A percentile compares a stretch with the other conserved stretches of the same genome.
phyloP scores from a whole-genome alignment of 2,797 vertebrate genomes.

The Prionace glauca region DNA sequence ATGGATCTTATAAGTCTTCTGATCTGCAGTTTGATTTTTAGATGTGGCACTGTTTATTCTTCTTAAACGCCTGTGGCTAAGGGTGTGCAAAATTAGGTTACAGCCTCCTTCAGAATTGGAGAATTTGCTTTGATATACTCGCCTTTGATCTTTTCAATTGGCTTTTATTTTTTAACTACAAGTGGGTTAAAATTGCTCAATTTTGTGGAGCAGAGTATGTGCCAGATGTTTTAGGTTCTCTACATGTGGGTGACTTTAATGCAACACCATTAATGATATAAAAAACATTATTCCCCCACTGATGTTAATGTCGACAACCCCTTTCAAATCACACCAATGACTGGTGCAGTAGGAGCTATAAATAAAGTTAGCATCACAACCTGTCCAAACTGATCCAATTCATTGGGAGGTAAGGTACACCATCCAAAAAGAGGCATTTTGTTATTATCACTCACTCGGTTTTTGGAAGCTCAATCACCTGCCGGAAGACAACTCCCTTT shows the following conservation, averaged over 20 bases:
- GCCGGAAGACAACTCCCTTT: neutral
- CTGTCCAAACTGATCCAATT: neutral
- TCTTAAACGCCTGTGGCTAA: slow-evolving; percentile 18
- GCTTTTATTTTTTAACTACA: slow-evolving; percentile 28
- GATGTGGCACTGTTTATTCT: slow-evolving; percentile 32
- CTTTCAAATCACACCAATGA: neutral
- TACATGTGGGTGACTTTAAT: neutral
- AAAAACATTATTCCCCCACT: neutral
- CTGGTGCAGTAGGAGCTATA: neutral
- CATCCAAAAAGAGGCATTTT: neutral
- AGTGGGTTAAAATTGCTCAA: slow-evolving; percentile 24
- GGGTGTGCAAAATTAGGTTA: slow-evolving; percentile 35
- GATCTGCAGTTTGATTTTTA: slow-evolving; percentile 15
- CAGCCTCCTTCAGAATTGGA: slow-evolving; percentile 26
- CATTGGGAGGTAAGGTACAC: neutral
- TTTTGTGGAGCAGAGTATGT: slow-evolving; percentile 11
- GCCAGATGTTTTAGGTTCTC: slow-evolving; percentile 31
- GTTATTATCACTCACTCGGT: neutral
- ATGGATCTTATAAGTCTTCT: slow-evolving; percentile 11
- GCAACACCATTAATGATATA: neutral
- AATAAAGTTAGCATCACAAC: neutral
- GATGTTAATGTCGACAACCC: neutral
- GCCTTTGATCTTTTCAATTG: slow-evolving; percentile 38
- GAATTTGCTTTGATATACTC: slow-evolving; percentile 33
- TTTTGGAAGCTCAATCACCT: neutral